Base-by-base conservation (phyloP, 1,140 invertebrate species). In the Drosophila saltans region DNA sequence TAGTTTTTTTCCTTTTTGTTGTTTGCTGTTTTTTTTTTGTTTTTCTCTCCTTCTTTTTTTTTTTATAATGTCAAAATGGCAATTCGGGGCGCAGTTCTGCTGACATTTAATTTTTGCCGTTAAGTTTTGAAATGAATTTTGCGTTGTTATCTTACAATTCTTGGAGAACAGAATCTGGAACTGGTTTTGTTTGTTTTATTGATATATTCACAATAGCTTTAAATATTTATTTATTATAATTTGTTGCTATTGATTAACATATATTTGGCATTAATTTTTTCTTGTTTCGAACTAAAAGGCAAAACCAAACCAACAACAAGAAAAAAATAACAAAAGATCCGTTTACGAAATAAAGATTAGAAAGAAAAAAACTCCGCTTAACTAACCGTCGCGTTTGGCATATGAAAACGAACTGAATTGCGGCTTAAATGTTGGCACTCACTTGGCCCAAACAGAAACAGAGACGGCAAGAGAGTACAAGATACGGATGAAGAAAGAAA, bases 51-150 rank as follows among this genome's bases (percentile, higher is more conserved):
- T 5, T 36, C 33, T 36, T 4, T 40, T 9, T 43, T 11, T n/a
- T 28, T 40, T 64, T 64, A 30, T 75, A 78, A 78, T 78, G 76
- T 75, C 76, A 79, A 76, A 76, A 55, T 57, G 33, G 66, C 45
- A 74, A 82, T 82, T 75, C 69, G 75, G 64, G 72, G 82, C 61
- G 69, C 80, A 72, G 70, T 74, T 69, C 57, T 62, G 36, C 74
- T 89, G 84, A 80, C 83, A 88, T 88, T 89, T 88, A 76, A 39
- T 69, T 83, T 82, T 75, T 59, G 65, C 62, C 66, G 65, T 78
- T 85, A 72, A 67, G 43, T 59, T 59, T 74, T 67, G 64, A 72
- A 68, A 52, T 71, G 21, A 64, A 67, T 61, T 58, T 58, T 57
- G 45, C 64, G 59, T 68, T 58, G 72, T 72, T 16, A 76, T 70